Conservation (phyloP, 1,140 invertebrate genomes). For the Cardiocondyla obscurior region DNA sequence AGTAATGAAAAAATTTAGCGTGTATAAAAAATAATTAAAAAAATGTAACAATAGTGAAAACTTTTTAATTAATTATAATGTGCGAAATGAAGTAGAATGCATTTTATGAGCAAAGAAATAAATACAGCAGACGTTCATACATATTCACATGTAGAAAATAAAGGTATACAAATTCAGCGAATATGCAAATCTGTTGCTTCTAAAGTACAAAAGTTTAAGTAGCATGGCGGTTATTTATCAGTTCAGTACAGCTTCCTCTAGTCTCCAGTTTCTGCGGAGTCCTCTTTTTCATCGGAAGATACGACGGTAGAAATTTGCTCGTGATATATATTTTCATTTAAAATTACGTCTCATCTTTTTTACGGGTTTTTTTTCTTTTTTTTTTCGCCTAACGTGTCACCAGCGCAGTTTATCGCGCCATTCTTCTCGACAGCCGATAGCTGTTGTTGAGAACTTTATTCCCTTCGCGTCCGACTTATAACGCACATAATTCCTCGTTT, state of each 20-base stretch:
- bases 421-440: slow-evolving; percentile 33
- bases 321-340: slow-evolving; percentile 12
- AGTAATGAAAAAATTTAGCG: neutral
- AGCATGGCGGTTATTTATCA: slow-evolving; percentile 39
- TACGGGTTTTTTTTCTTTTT: neutral
- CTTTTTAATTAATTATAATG: neutral
- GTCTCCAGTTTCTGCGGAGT: neutral
- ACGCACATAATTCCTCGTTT: slow-evolving; percentile 25
- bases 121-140: slow-evolving; percentile 1
- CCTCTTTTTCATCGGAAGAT: neutral
- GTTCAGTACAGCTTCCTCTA: slow-evolving; percentile 23
- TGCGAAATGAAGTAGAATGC: neutral
- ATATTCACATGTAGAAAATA: slow-evolving; percentile 18
- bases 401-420: slow-evolving; percentile 2
- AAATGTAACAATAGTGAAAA: neutral
- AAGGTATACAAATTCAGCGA: slow-evolving; percentile 33
- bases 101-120: slow-evolving; percentile 6
- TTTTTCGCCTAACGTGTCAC: neutral
- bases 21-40: too few relatives aligned
- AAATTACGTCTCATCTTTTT: neutral
- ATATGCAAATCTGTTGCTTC: slow-evolving; percentile 41
- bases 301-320: slow-evolving; percentile 8
- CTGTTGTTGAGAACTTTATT: slow-evolving; percentile 40
- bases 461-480: slow-evolving; percentile 42
- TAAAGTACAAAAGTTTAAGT: slow-evolving; percentile 38